Evolutionary conservation across 2,797 vertebrate species (phyloP), one percentile per base, ranked within the genome.

Genomic region (Dipus sagitta): DNA sequence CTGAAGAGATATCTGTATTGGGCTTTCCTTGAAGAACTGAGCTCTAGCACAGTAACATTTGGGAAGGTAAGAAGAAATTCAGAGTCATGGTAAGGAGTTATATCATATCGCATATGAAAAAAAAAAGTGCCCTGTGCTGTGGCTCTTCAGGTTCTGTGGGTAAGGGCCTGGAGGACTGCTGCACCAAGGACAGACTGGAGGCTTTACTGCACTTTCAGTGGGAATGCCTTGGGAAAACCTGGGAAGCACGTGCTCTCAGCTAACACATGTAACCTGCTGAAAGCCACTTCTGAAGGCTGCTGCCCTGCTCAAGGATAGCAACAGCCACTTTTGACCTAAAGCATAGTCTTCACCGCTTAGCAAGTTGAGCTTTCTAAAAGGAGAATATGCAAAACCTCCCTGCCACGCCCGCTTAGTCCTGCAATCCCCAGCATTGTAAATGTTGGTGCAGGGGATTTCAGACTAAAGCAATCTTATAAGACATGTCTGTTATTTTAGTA

Each of bases 361-460:
- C n/a, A n/a, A n/a, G n/a, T n/a, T n/a, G n/a, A n/a, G n/a, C n/a
- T n/a, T n/a, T 95, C 72, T 64, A 81, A 62, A 94, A 68, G 7
- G 12, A 58, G 11, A 62, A 18, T 32, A 28, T 68, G 14, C 58
- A 84, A 68, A 32, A 87, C 85, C 28, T 67, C 78, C 26, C 20
- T 78, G 30, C 34, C n/a, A 32, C 80, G 30, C 38, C 70, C 24
- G 20, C 64, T 72, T 90, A 85, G 38, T 74, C 20, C 6, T n/a
- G 3, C 28, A 89, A n/a, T 67, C 78, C 85, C 88, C 74, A 68
- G 67, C 34, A 70, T 83, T 47, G 18, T 30, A 70, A 12, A 12
- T 71, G 92, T 95, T 84, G 62, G 95, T 71, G n/a, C 67, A 92
- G 76, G n/a, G 78, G 62, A 81, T 83, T 92, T 90, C 82, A 94